Evolutionary conservation across 2,888 invertebrate species (phyloP), one percentile per base, ranked within the genome.

Genomic region (Trachelus stipa): DNA sequence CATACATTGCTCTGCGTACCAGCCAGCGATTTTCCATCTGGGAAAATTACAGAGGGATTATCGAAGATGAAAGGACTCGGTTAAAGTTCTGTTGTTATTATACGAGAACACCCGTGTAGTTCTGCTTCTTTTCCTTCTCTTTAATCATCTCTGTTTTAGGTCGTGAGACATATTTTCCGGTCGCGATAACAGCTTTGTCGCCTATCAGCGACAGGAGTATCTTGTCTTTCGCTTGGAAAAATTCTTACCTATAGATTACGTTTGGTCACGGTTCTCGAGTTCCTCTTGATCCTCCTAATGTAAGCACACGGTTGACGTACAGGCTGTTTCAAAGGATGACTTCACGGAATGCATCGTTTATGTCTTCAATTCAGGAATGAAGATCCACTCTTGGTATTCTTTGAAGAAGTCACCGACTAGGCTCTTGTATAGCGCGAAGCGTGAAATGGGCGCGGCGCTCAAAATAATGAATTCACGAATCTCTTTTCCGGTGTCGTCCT

Each of bases 11-110:
- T 56, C 56, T 23, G 56, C 56, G 56, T 56, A 56, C 23, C 56
- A 56, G 23, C 23, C 23, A 6, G 23, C 56, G 56, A 34, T 69
- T 76, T 76, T 71, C 69, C 71, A n/a, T 40, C 74, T 34, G 73
- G 35, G 77, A 77, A 77, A 77, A 77, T 77, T 73, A 77, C 31
- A 77, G 69, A 73, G 35, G 11, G 15, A 68, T 77, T 77, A 77
- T 73, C 77, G 73, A 77, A 56, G 74, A 73, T 56, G 71, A 33
- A 75, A 75, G 69, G 68, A 35, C 71, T 69, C 34, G 77, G 77
- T 75, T 56, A 77, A 77, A 15, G 35, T 75, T 68, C 15, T 37
- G 34, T 40, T 31, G 69, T 75, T 34, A 68, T 69, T 69, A 34
- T 30, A 15, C 15, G 11, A 12, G 12, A 12, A 35, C 35, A 23